Evolutionary conservation across 2,797 vertebrate species (phyloP).

Genomic region (Gobionotothen gibberifrons): DNA sequence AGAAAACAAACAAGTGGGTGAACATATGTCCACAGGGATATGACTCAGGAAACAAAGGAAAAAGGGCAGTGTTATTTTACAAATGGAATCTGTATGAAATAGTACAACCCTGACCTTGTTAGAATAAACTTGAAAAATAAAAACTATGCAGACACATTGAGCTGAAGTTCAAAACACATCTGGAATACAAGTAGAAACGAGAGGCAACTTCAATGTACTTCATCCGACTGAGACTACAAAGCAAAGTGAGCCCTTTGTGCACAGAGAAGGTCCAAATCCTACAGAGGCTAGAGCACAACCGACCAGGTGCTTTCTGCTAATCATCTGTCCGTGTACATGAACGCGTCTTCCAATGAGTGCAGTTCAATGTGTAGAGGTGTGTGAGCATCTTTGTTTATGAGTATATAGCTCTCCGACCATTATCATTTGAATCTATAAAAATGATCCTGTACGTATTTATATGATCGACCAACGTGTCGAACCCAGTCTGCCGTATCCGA

Average conservation of each 20-base stretch:
- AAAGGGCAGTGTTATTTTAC: not conserved
- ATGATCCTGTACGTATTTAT: not conserved
- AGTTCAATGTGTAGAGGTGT: not conserved
- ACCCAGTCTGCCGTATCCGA: constrained; percentile 17
- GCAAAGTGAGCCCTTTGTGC: constrained; percentile 28
- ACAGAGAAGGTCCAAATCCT: constrained; percentile 28
- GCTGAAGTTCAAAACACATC: not conserved
- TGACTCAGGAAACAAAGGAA: not conserved
- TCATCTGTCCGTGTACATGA: constrained; percentile 19
- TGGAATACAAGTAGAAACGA: constrained; percentile 7
- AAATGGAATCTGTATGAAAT: not conserved
- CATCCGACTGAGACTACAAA: constrained; percentile 42
- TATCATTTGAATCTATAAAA: not conserved
- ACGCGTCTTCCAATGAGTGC: not conserved
- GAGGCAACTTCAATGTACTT: constrained; percentile 28
- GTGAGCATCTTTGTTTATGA: not conserved
- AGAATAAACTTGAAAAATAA: not conserved
- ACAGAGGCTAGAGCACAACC: not conserved
- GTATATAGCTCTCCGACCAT: not conserved
- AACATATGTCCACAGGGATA: not conserved
- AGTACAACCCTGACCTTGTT: not conserved
- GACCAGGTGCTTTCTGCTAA: constrained; percentile 51
- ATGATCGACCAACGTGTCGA: constrained; percentile 5
- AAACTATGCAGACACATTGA: not conserved
- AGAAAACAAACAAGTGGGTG: not conserved